Evolutionary conservation across 2,113 vertebrate genomes (phyloP).

Genomic region (Strix uralensis): DNA sequence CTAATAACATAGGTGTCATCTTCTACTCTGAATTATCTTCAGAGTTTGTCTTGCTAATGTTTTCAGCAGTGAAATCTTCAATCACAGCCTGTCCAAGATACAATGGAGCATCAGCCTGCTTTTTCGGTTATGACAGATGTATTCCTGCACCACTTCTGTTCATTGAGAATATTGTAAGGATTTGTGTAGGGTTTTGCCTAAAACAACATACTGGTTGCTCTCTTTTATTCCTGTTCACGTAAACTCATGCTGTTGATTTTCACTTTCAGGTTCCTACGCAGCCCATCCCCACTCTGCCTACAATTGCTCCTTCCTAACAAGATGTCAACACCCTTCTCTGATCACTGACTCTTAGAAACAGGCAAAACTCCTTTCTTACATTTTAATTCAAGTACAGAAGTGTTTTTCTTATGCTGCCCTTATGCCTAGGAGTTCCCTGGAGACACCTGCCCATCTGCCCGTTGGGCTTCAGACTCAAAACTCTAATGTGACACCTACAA

Average conservation of each 20-base stretch:
- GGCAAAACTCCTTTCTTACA: background rate
- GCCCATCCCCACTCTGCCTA: background rate
- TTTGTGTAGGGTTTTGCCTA: conserved; percentile 7
- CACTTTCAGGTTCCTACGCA: background rate
- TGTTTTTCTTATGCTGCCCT: background rate
- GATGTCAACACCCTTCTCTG: background rate
- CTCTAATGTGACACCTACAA: background rate
- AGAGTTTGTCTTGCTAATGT: background rate
- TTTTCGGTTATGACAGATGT: conserved; percentile 12
- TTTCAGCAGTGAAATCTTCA: conserved; percentile 20
- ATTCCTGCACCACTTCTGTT: background rate
- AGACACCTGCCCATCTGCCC: background rate
- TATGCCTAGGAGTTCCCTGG: background rate
- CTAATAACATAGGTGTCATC: conserved; percentile 35
- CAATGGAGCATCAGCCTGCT: conserved; percentile 5
- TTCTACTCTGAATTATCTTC: conserved; percentile 10
- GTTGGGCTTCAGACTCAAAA: background rate
- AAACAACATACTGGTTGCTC: background rate
- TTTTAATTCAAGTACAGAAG: background rate
- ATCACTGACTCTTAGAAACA: background rate
- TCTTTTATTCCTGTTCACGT: background rate
- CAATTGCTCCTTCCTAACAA: background rate
- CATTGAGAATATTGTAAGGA: background rate
- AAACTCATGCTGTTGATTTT: conserved; percentile 3
- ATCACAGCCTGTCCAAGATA: conserved; percentile 36